These are phyloP conservation scores for Apogon hyalosoma DNA, from an alignment of 2,797 vertebrate species.

Conservation along the genomic window DNA sequence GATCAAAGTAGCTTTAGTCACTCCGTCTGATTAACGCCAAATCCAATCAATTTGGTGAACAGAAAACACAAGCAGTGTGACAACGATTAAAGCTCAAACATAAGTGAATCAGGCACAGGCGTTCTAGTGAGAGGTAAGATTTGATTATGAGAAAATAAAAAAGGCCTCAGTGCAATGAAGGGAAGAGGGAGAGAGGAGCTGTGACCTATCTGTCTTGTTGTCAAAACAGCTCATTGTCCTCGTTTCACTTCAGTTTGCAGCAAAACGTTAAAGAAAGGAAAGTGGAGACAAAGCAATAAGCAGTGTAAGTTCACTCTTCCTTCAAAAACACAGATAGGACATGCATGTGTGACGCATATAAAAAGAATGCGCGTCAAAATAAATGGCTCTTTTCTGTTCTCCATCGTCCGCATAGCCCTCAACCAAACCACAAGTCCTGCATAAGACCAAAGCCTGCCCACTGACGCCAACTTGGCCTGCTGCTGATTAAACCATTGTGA, in stretches of 20 bases:
- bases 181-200: constrained; percentile 28
- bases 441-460: constrained; percentile 72
- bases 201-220: constrained; percentile 54
- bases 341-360: constrained; percentile 66
- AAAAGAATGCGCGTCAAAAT: constrained; percentile 75
- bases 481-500: constrained; percentile 77
- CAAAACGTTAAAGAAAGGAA: constrained; percentile 31
- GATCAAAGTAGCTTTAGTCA: constrained; percentile 38
- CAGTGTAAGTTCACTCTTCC: constrained; percentile 23
- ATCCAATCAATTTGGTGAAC: constrained; percentile 50
- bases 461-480: constrained; percentile 75
- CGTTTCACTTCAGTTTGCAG: constrained; percentile 37
- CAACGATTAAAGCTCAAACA: constrained; percentile 60
- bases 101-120: constrained; percentile 46
- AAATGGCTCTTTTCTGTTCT: constrained; percentile 69
- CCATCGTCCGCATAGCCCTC: constrained; percentile 58
- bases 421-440: constrained; percentile 78
- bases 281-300: constrained; percentile 33
- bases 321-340: constrained; percentile 58
- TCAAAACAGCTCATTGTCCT: constrained; percentile 61
- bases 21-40: constrained; percentile 36
- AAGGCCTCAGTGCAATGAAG: constrained; percentile 48
- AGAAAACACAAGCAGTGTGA: constrained; percentile 60
- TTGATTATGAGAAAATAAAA: constrained; percentile 70
- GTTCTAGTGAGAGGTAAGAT: constrained; percentile 49